A percentile compares a stretch with the other conserved stretches of the same genome.
Conservation (phyloP, 2,797 vertebrate species). For the Sebastes jordani region DNA sequence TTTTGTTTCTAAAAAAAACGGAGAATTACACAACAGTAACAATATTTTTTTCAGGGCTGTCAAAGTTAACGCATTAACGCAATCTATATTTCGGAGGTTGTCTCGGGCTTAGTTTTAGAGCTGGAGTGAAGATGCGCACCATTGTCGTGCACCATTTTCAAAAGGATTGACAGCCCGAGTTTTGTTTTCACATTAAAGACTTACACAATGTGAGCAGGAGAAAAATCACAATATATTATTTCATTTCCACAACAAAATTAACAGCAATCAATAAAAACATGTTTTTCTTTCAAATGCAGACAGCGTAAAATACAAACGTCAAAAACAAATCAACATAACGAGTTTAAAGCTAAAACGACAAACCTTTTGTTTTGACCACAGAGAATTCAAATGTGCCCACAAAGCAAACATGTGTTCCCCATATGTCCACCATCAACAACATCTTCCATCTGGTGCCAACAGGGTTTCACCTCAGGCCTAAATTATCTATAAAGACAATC, state of each 20-base stretch:
- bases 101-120: not conserved
- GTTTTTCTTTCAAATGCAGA: conserved; percentile 40
- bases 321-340: conserved; percentile 29
- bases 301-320: conserved; percentile 29
- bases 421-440: conserved; percentile 23
- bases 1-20: conserved; percentile 8
- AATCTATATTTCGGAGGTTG: not conserved
- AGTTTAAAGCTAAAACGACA: conserved; percentile 41
- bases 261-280: conserved; percentile 39
- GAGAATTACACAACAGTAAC: not conserved
- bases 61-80: no score
- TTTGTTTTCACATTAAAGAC: conserved; percentile 1
- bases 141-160: no score
- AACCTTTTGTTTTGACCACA: conserved; percentile 10
- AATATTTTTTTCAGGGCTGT: no score
- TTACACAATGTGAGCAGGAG: conserved; percentile 15
- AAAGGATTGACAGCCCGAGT: not conserved
- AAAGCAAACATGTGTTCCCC: conserved; percentile 45
- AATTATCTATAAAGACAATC: conserved; percentile 51
- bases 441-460: conserved; percentile 32
- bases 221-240: conserved; percentile 78
- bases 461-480: conserved; percentile 19
- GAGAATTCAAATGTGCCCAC: conserved; percentile 39
- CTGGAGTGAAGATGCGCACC: not conserved
- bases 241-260: conserved; percentile 58